Percentiles rank a stretch among this genome's conserved stretches.
phyloP scores from a whole-genome alignment of 2,888 invertebrate genomes.

The Drosophila borborema region DNA sequence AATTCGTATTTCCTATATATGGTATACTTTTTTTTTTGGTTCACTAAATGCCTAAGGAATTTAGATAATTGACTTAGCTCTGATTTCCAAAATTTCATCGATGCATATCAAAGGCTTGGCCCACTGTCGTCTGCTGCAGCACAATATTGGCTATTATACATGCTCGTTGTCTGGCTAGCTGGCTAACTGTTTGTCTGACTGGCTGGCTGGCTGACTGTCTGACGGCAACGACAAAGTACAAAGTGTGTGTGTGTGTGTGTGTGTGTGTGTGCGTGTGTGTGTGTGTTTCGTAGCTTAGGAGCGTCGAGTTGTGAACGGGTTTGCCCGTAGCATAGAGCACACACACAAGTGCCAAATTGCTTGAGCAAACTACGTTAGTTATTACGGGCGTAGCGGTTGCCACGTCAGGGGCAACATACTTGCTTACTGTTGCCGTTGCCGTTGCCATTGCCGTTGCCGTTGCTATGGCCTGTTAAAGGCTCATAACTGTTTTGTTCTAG shows the following conservation, averaged over 20 bases:
- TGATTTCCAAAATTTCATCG: conserved; percentile 27
- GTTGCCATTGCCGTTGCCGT: conserved; percentile 58
- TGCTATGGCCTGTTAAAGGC: conserved; percentile 71
- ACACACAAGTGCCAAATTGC: conserved; percentile 78
- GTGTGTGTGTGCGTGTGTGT: too few species aligned
- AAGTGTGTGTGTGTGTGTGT: not conserved
- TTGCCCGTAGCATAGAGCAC: conserved; percentile 42
- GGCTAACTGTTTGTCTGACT: not conserved
- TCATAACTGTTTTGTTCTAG: conserved; percentile 50
- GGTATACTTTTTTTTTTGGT: not conserved
- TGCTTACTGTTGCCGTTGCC: conserved; percentile 37
- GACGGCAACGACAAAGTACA: not conserved
- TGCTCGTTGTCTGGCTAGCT: not conserved
- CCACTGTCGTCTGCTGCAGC: conserved; percentile 40
- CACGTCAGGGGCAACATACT: conserved; percentile 24
- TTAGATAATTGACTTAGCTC: conserved; percentile 10
- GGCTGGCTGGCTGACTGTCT: not conserved
- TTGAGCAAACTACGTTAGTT: conserved; percentile 74
- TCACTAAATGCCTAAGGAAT: conserved; percentile 13
- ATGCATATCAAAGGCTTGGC: conserved; percentile 28
- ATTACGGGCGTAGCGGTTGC: conserved; percentile 56
- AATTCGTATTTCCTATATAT: not conserved
- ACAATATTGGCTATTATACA: conserved; percentile 4
- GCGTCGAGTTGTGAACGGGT: not conserved
- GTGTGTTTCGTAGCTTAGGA: too few species aligned